These are phyloP conservation scores for Erynnis tages DNA, from an alignment of 2,888 invertebrate genomes.

Conservation along the genomic window DNA sequence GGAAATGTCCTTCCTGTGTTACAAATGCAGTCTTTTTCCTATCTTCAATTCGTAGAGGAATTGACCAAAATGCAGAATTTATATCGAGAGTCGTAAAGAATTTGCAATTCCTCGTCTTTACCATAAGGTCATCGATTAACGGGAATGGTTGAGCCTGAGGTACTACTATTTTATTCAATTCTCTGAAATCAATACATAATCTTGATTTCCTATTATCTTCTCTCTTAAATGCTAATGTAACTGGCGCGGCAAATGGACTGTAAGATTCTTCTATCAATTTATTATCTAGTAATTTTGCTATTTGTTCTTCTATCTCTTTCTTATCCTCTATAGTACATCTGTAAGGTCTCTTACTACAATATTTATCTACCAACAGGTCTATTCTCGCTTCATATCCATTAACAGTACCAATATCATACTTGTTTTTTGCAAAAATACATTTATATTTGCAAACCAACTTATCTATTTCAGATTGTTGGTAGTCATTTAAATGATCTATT, in stretches of 20 bases:
- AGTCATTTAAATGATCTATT: conserved; percentile 16
- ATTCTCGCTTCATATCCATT: conserved; percentile 32
- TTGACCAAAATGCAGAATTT: conserved; percentile 53
- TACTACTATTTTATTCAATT: conserved; percentile 37
- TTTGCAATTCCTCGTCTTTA: conserved; percentile 42
- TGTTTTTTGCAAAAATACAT: conserved; percentile 31
- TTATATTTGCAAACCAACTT: background rate
- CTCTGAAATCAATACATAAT: conserved; percentile 38
- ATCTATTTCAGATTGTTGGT: conserved; percentile 3
- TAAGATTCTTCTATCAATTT: conserved; percentile 37
- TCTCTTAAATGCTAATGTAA: conserved; percentile 30
- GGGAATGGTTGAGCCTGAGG: conserved; percentile 42
- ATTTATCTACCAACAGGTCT: conserved; percentile 32
- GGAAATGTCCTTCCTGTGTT: conserved; percentile 37
- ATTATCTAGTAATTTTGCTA: conserved; percentile 31
- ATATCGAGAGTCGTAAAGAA: conserved; percentile 44
- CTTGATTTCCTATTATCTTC: conserved; percentile 35
- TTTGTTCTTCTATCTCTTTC: conserved; percentile 35
- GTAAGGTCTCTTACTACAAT: conserved; percentile 35
- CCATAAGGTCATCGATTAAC: conserved; percentile 42
- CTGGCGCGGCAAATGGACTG: conserved; percentile 37
- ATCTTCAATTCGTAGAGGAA: conserved; percentile 43
- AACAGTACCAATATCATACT: conserved; percentile 31
- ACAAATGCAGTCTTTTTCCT: conserved; percentile 41
- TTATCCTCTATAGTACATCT: conserved; percentile 34